These are phyloP conservation scores for Halcyon smyrnensis DNA, from an alignment of 2,797 vertebrate species.

Conservation along the genomic window DNA sequence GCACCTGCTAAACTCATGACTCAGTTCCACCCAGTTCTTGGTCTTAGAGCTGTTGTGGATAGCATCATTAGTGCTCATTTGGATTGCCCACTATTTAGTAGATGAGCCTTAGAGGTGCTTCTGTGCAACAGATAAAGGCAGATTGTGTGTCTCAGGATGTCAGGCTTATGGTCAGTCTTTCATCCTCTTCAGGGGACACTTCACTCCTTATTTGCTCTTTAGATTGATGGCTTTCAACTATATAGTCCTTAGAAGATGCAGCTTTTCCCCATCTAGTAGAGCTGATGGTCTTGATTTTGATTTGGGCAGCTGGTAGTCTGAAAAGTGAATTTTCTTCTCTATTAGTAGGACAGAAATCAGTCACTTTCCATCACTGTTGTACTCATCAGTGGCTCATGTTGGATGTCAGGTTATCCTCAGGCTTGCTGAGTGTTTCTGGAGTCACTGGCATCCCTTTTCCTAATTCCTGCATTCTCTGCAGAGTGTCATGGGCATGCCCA, in stretches of 20 bases:
- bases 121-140: not conserved
- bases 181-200: not conserved
- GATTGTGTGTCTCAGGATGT: not conserved
- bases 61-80: not conserved
- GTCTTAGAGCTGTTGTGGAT: not conserved
- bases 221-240: not conserved
- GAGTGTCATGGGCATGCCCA: accelerated
- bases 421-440: not conserved
- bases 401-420: not conserved
- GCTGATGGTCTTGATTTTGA: not conserved
- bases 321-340: not conserved
- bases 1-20: not conserved
- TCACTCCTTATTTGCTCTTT: not conserved
- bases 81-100: not conserved
- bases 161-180: not conserved
- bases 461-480: not conserved
- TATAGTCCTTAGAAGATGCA: not conserved
- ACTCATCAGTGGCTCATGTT: not conserved
- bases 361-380: not conserved
- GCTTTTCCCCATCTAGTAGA: not conserved
- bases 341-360: not conserved
- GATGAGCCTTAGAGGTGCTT: not conserved
- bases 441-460: not conserved
- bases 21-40: not conserved
- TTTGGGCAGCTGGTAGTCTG: not conserved